A percentile compares a stretch with the other conserved stretches of the same genome.
These are phyloP conservation scores for Mastigias papua DNA, from an alignment of 30 jellyfish, hydroid and myxozoan genomes.

Conservation along the genomic window DNA sequence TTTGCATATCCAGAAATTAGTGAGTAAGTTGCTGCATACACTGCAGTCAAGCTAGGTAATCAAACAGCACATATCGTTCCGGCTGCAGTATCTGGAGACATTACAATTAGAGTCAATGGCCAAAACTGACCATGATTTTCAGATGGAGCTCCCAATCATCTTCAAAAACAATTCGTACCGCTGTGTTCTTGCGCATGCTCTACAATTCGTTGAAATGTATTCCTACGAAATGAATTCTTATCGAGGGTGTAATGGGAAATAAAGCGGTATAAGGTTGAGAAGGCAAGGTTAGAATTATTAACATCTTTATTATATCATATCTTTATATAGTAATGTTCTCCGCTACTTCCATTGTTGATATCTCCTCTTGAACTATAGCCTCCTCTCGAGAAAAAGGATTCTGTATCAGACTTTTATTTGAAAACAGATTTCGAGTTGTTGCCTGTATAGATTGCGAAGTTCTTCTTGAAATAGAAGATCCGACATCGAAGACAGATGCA, in stretches of 20 bases:
- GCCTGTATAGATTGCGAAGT: not conserved
- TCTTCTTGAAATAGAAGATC: not conserved
- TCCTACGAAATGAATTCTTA: not conserved
- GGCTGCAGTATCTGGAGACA: too few species aligned
- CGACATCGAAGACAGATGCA: not conserved
- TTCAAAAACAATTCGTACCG: too few species aligned
- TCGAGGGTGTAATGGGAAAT: not conserved
- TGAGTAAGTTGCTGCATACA: too few species aligned
- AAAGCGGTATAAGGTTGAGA: not conserved
- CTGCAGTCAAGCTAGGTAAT: too few species aligned
- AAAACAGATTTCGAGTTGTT: not conserved
- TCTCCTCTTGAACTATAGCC: slow-evolving; percentile 28
- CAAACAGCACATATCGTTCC: too few species aligned
- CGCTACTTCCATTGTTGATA: slow-evolving; percentile 56
- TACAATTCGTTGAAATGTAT: too few species aligned
- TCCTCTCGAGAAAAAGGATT: not conserved
- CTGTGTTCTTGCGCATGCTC: too few species aligned
- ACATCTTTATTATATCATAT: not conserved
- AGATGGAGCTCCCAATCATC: too few species aligned
- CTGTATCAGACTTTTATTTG: not conserved
- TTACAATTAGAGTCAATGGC: too few species aligned
- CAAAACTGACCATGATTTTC: too few species aligned
- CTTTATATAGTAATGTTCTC: slow-evolving; percentile 35
- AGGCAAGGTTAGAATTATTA: not conserved
- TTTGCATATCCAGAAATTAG: too few species aligned